Percentiles rank a stretch among this genome's conserved stretches.
Evolutionary conservation across 2,888 invertebrate genomes (phyloP).

Genomic region (Stenoptilia bipunctidactyla): DNA sequence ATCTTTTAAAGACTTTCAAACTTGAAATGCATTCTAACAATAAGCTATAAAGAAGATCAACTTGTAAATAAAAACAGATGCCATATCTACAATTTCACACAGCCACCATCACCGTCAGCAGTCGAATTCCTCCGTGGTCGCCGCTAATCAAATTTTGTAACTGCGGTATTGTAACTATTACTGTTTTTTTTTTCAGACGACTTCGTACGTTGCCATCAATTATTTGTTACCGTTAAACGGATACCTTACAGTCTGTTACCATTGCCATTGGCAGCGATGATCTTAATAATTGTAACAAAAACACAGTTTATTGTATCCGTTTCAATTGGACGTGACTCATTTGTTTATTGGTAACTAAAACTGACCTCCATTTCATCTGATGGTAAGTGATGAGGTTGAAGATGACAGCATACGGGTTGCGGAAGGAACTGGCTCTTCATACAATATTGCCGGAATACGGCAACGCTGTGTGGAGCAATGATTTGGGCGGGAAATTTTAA

Average conservation of each 20-base stretch:
- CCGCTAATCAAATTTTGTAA: constrained; percentile 71
- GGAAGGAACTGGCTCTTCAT: too few relatives aligned
- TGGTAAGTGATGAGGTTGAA: too few relatives aligned
- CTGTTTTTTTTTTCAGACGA: constrained; percentile 34
- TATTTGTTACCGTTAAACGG: constrained; percentile 58
- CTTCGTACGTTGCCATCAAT: constrained; percentile 32
- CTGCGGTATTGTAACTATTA: constrained; percentile 65
- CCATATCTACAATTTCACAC: constrained; percentile 28
- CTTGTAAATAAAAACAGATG: constrained; percentile 10
- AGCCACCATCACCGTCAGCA: constrained; percentile 25
- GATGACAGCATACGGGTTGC: too few relatives aligned
- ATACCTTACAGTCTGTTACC: constrained; percentile 4
- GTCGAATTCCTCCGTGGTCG: constrained; percentile 65
- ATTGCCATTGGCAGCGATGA: constrained; percentile 19
- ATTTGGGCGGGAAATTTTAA: too few relatives aligned
- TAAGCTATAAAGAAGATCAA: too few relatives aligned
- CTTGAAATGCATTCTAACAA: too few relatives aligned
- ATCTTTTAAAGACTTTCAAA: too few relatives aligned
- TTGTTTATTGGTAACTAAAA: too few relatives aligned
- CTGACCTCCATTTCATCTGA: too few relatives aligned
- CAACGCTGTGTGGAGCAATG: too few relatives aligned
- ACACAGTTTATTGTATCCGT: not conserved
- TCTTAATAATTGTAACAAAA: constrained; percentile 1
- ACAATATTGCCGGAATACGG: too few relatives aligned
- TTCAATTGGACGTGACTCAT: too few relatives aligned